Evolutionary conservation across 2,888 invertebrate genomes (phyloP), one percentile per base, ranked within the genome.

Genomic region (Dicranocentrus wangi): DNA sequence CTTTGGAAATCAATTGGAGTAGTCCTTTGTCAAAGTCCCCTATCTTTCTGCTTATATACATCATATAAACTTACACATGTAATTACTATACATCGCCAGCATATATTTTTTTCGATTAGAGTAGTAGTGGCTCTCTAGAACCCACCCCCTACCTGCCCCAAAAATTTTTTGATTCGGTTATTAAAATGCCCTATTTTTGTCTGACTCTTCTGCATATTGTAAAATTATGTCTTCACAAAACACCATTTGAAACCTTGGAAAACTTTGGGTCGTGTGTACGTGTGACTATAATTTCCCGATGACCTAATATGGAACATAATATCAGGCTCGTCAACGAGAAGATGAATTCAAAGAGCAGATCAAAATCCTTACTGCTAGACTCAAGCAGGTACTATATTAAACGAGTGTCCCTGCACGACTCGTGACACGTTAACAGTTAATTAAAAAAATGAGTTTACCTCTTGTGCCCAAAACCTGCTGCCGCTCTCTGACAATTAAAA

Each of bases 341-440:
- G 90, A 91, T 87, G 89, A 90, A 83, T 91, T 90, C 88, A 90
- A 91, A 87, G 89, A 90, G 87, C 90, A 90, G 88, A 90, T 91
- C 88, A 90, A 90, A 88, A 88, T 88, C 84, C 88, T 90, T 79
- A 89, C 89, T 84, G 87, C 89, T 87, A 89, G 90, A 87, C 89
- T 91, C 87, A 90, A 91, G 89, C 90, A 90, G 90, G 90, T 91
- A 88, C 71, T 72, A 58, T 32, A 28, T 53, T 63, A 51, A 43
- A 28, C 17, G 27, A 76, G 68, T 76, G 76, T 63, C 68, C 43
- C 25, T 27, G 68, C 17, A 66, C 58, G 76, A 68, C 68, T 60
- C 8, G 47, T 43, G 76, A 27, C 76, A 76, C 76, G 68, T 15
- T 47, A 60, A 43, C 39, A 71, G 58, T 58, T 58, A 51, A 70